Conservation (phyloP, 2,797 vertebrate species). For the Sebastes minor region DNA sequence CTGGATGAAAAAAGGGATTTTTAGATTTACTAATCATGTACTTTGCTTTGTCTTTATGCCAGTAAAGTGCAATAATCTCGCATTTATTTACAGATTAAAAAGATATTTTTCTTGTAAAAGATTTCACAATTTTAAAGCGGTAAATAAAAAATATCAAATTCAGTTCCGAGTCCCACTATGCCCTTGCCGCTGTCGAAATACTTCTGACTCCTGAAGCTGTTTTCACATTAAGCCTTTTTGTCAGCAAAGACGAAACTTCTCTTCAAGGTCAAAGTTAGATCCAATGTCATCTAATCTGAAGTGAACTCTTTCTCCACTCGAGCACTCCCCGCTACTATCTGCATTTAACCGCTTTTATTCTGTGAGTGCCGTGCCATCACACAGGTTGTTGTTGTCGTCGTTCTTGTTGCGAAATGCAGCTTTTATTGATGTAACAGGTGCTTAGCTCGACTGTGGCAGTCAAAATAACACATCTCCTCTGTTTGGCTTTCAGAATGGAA, state of each 20-base stretch:
- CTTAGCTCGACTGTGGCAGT: constrained; percentile 75
- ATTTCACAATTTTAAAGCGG: rapidly evolving
- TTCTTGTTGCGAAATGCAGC: constrained; percentile 64
- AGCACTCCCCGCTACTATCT: constrained; percentile 10
- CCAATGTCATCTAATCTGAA: constrained; percentile 15
- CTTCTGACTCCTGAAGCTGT: not conserved
- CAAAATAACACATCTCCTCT: constrained; percentile 72
- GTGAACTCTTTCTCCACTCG: constrained; percentile 1
- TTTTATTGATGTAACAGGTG: constrained; percentile 87
- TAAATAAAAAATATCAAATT: not conserved
- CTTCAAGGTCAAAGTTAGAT: constrained; percentile 51
- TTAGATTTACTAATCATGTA: not conserved
- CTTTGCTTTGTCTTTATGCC: not conserved
- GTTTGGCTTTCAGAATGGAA: constrained; percentile 79
- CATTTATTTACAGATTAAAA: not conserved
- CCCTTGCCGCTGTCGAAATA: not conserved
- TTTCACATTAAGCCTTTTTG: not conserved
- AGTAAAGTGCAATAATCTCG: not conserved
- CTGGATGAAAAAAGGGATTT: not conserved
- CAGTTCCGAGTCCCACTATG: not conserved
- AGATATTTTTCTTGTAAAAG: not conserved
- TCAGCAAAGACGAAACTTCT: constrained; percentile 18
- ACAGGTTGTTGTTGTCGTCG: constrained; percentile 60
- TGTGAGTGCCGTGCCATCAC: constrained; percentile 46
- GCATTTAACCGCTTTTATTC: constrained; percentile 54